Base-by-base conservation (phyloP, 2,888 invertebrate species). In the Andrena minutula region DNA sequence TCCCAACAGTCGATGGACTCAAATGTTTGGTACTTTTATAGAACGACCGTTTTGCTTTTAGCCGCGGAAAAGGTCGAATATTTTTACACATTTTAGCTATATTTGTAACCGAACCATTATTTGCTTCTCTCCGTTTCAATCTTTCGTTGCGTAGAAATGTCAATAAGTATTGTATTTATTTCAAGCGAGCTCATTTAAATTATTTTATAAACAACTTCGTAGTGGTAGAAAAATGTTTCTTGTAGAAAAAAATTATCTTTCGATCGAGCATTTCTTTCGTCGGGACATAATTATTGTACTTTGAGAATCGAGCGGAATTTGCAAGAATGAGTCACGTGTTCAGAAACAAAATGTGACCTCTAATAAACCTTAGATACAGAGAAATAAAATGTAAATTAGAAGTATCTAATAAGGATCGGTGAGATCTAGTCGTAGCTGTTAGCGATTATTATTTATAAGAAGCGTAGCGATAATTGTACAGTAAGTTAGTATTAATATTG, bases 11-110 rank as follows among this genome's bases (percentile, higher is more conserved):
- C 1, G 49, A 74, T 32, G 16, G 35, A 28, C 66, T 20, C 1
- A 10, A n/a, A 10, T 56, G 20, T 75, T 68, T 51, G 35, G 26
- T n/a, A n/a, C 12, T 68, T 74, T 68, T 66, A 68, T 28, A 10
- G 32, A 30, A 28, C 32, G 61, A 75, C n/a, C 23, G 7, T 28
- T 30, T 41, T n/a, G 10, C 16, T 74, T 74, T 69, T 30, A n/a
- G 26, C 28, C 2, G 4, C 7, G 35, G 23, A 35, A 23, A 26
- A 7, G 58, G 32, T 75, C 41, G 58, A 32, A 0, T 63, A 20
- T 20, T 71, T 64, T 64, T 56, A 65, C 4, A 28, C 7, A 20
- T 7, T 41, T 20, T 5, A 56, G 10, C 0, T 2, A 10, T 4
- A 68, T 53, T 16, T 16, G 7, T 12, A 0, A 28, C 4, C 2